Evolutionary conservation across 2,797 vertebrate species (phyloP).

Genomic region (Coendou prehensilis): DNA sequence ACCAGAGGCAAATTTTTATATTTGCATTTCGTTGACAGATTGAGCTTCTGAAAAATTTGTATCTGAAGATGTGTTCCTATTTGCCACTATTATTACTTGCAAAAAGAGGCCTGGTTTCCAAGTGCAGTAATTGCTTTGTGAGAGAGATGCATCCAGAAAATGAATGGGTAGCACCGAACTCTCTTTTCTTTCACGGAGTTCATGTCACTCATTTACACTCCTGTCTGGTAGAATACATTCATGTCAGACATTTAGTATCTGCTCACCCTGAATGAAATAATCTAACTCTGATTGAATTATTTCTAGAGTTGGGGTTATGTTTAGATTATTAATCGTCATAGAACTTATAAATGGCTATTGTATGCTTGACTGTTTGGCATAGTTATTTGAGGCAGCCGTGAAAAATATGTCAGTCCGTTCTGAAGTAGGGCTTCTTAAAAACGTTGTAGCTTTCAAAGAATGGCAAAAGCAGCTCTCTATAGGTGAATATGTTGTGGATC

Average conservation of each 20-base stretch:
- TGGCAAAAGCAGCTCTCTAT: not conserved
- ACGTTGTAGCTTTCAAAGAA: constrained; percentile 6
- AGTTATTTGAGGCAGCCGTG: constrained; percentile 28
- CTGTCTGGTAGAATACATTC: not conserved
- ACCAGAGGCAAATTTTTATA: constrained; percentile 59
- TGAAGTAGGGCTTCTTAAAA: not conserved
- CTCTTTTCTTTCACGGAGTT: constrained; percentile 56
- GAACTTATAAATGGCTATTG: constrained; percentile 25
- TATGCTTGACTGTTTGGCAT: constrained; percentile 8
- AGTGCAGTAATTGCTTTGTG: constrained; percentile 68
- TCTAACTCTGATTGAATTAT: constrained; percentile 34
- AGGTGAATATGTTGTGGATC: not conserved
- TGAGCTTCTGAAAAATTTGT: constrained; percentile 75
- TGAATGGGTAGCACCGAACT: not conserved
- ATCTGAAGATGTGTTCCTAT: constrained; percentile 76
- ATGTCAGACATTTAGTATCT: not conserved
- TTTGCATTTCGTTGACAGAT: constrained; percentile 74
- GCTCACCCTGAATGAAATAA: constrained; percentile 4
- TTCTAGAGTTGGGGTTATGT: not conserved
- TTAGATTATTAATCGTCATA: not conserved
- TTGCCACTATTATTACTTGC: constrained; percentile 69
- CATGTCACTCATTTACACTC: not conserved
- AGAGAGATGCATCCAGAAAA: constrained; percentile 52
- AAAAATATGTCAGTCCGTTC: constrained; percentile 2
- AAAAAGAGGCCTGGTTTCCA: constrained; percentile 70